Conservation (phyloP, 2,888 invertebrate genomes). For the Amphiduros pacificus region DNA sequence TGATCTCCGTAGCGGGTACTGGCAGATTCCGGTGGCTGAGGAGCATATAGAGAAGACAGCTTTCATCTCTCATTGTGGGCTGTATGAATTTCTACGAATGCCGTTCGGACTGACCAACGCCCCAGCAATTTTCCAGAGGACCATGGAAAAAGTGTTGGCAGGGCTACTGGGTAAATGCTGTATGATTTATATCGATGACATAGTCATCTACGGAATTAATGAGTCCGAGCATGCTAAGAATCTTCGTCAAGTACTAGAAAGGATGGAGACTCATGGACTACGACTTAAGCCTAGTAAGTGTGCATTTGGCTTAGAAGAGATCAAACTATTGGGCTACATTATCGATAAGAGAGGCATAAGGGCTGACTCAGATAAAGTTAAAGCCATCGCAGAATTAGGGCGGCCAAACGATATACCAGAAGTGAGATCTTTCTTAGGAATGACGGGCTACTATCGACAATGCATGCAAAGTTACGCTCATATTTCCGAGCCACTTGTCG, state of each 20-base stretch:
- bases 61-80: slow-evolving; percentile 26
- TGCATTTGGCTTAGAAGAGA: slow-evolving; percentile 7
- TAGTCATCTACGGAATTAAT: slow-evolving; percentile 12
- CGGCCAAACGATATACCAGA: not conserved
- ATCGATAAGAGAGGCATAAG: slow-evolving; percentile 21
- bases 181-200: slow-evolving; percentile 23
- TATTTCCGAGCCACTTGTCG: slow-evolving; percentile 3
- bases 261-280: slow-evolving; percentile 15
- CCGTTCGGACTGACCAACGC: slow-evolving; percentile 21
- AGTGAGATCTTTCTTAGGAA: slow-evolving; percentile 18
- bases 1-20: slow-evolving; percentile 30
- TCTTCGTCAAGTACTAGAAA: slow-evolving; percentile 16
- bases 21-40: slow-evolving; percentile 26
- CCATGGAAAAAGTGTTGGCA: slow-evolving; percentile 20
- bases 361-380: slow-evolving; percentile 23
- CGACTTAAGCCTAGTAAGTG: slow-evolving; percentile 24
- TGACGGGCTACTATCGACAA: slow-evolving; percentile 16
- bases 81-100: slow-evolving; percentile 22
- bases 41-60: slow-evolving; percentile 19
- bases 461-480: slow-evolving; percentile 10
- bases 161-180: slow-evolving; percentile 5
- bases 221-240: slow-evolving; percentile 14
- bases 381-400: slow-evolving; percentile 2
- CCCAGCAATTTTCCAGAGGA: slow-evolving; percentile 13
- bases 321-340: slow-evolving; percentile 28